phyloP scores from a whole-genome alignment of 2,113 vertebrate species.

The Platysternon megacephalum region DNA sequence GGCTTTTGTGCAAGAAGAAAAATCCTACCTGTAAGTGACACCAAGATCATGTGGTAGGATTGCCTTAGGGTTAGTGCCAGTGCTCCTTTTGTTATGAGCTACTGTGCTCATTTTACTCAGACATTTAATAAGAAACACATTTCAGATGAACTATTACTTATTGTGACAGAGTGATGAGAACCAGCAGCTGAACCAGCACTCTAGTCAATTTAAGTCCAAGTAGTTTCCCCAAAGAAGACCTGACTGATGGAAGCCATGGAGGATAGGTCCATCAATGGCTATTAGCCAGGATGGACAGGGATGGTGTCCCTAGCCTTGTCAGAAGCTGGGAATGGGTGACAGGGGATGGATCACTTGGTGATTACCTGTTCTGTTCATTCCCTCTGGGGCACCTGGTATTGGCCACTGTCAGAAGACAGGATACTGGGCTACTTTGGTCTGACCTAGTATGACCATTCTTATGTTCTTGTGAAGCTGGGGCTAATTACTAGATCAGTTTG shows the following conservation, averaged over 20 bases:
- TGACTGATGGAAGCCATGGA: not conserved
- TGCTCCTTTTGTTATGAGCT: not conserved
- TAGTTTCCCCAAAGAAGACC: not conserved
- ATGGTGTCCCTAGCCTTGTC: too few species aligned
- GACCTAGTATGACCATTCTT: too few species aligned
- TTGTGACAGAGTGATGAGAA: not conserved
- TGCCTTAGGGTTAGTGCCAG: not conserved
- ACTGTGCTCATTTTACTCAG: not conserved
- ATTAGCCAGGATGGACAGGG: too few species aligned
- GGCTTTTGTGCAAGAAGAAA: not conserved
- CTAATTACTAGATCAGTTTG: too few species aligned
- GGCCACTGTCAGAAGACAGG: too few species aligned
- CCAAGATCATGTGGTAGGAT: rapidly evolving
- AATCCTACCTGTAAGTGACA: not conserved
- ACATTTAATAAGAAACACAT: not conserved
- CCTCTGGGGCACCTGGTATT: too few species aligned
- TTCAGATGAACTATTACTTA: not conserved
- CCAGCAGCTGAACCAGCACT: not conserved
- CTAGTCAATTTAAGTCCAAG: not conserved
- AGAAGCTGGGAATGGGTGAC: too few species aligned
- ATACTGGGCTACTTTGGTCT: too few species aligned
- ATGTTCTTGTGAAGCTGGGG: too few species aligned
- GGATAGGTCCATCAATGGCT: too few species aligned
- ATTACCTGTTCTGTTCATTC: too few species aligned
- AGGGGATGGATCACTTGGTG: too few species aligned